Evolutionary conservation across 2,797 vertebrate species (phyloP).

Genomic region (Notolabrus celidotus): DNA sequence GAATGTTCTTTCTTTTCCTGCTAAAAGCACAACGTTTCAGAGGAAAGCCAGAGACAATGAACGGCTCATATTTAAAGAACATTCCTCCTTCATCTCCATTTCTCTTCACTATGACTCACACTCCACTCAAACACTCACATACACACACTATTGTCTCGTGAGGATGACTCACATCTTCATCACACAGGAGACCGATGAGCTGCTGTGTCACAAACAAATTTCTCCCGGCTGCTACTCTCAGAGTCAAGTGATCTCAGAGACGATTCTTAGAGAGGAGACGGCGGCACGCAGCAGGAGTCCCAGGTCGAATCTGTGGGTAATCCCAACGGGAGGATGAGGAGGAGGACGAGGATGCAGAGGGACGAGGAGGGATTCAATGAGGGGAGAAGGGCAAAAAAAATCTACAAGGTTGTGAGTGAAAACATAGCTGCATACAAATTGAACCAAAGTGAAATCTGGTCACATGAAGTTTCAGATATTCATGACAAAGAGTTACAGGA

Average conservation of each 20-base stretch:
- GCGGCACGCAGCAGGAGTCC: background rate
- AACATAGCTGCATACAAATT: background rate
- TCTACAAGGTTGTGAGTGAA: constrained; percentile 1
- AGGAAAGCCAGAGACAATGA: constrained; percentile 39
- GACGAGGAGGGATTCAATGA: background rate
- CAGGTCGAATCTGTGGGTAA: background rate
- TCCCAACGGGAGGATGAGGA: constrained; percentile 21
- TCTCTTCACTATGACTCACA: background rate
- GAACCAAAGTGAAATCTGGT: too few relatives aligned
- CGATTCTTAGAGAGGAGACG: constrained; percentile 14
- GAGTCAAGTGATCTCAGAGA: background rate
- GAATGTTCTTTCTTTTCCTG: constrained; percentile 50
- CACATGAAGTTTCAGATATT: too few relatives aligned
- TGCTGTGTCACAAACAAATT: constrained; percentile 22
- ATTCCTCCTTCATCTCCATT: background rate
- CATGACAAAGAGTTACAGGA: too few relatives aligned
- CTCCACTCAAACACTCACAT: background rate
- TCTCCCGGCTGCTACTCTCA: constrained; percentile 1
- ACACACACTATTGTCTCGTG: background rate
- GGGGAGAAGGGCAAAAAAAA: background rate
- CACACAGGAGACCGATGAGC: constrained; percentile 41
- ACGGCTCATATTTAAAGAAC: too few relatives aligned
- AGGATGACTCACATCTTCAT: constrained; percentile 54
- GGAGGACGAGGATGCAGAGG: constrained; percentile 19
- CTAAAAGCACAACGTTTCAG: constrained; percentile 39